Evolutionary conservation across 2,888 invertebrate species (phyloP).

Genomic region (Caenorhabditis japonica): DNA sequence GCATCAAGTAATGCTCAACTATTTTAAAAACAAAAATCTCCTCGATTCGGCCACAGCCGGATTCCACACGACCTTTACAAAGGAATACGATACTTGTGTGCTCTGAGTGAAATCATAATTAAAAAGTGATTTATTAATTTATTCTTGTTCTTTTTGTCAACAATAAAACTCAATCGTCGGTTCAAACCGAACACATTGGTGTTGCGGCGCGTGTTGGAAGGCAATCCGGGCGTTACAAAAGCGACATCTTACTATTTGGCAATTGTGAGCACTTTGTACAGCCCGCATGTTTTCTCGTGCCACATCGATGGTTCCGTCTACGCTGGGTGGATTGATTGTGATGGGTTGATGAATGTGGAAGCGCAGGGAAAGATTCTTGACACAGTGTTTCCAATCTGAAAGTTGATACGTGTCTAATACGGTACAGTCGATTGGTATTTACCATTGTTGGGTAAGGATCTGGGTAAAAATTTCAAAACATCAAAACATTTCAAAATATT

Average conservation of each 20-base stretch:
- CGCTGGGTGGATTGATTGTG: slow-evolving; percentile 26
- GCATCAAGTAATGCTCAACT: slow-evolving; percentile 58
- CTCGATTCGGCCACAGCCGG: slow-evolving; percentile 20
- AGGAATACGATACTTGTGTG: slow-evolving; percentile 40
- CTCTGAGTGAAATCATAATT: too few species aligned
- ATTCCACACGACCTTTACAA: slow-evolving; percentile 41
- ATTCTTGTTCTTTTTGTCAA: slow-evolving; percentile 1
- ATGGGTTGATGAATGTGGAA: slow-evolving; percentile 42
- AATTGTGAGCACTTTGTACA: slow-evolving; percentile 28
- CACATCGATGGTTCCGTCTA: slow-evolving; percentile 50
- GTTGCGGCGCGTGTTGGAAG: slow-evolving; percentile 27
- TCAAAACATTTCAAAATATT: too few species aligned
- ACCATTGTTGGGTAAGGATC: too few species aligned
- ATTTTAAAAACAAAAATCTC: slow-evolving; percentile 33
- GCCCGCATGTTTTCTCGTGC: slow-evolving; percentile 46
- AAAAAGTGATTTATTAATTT: too few species aligned
- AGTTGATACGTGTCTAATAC: too few species aligned
- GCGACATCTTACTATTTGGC: slow-evolving; percentile 43
- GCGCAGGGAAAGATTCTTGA: not conserved
- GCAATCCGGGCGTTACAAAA: slow-evolving; percentile 43
- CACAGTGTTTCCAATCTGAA: slow-evolving; percentile 32
- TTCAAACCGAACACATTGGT: slow-evolving; percentile 47
- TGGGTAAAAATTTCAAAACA: too few species aligned
- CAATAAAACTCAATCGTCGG: slow-evolving; percentile 52
- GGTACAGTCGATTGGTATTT: too few species aligned